Evolutionary conservation across 2,113 vertebrate genomes (phyloP), one percentile per base, ranked within the genome.

Genomic region (Macrotis lagotis): DNA sequence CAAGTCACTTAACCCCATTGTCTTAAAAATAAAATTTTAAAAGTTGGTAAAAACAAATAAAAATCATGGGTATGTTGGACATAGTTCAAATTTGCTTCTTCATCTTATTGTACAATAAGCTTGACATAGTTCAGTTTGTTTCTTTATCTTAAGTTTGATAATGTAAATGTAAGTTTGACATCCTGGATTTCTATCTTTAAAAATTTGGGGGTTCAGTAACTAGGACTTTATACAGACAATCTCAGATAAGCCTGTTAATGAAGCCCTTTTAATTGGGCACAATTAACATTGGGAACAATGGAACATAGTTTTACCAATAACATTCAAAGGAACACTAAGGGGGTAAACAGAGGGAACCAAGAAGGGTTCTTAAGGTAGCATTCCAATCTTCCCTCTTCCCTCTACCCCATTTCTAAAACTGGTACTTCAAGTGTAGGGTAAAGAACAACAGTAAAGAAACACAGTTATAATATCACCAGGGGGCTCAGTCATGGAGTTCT

Each of bases 111-210:
- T n/a, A n/a, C n/a, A n/a, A n/a, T n/a, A n/a, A n/a, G n/a, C n/a
- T n/a, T n/a, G 89, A 97, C 83, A 89, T 92, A 93, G 96, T 92
- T 96, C 48, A 19, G 96, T 96, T 97, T 97, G 93, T 94, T 97
- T 83, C n/a, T 83, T 44, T n/a, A 83, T 24, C n/a, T 83, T 44
- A 83, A n/a, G n/a, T n/a, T n/a, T n/a, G n/a, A n/a, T n/a, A n/a
- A n/a, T n/a, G n/a, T n/a, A n/a, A n/a, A 1, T 19, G 44, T 24
- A 83, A 44, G n/a, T n/a, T 44, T 83, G n/a, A 83, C n/a, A 44
- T 83, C 19, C 6, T 83, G n/a, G n/a, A 6, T 1, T 22, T n/a
- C 37, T 3, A 83, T 83, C n/a, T 83, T 83, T 83, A 83, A 83
- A 83, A 31, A 83, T 44, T 44, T 22, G 5, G 22, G 16, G 66